These are phyloP conservation scores for Paramormyrops kingsleyae DNA, from an alignment of 2,113 vertebrate genomes.

Conservation along the genomic window DNA sequence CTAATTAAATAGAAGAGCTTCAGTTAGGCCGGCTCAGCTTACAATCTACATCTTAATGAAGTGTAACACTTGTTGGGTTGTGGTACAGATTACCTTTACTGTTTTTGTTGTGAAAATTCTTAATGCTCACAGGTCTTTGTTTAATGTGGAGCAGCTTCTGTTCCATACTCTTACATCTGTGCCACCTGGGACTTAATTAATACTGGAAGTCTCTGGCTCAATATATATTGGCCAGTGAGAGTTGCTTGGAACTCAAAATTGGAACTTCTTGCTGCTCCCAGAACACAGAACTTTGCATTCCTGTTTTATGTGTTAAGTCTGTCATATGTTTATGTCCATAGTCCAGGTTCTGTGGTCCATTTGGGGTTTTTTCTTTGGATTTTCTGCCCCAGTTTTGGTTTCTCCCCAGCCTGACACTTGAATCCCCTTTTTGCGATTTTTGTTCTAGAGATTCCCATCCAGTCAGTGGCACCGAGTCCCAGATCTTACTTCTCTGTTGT, in stretches of 20 bases:
- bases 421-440: not conserved
- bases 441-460: not conserved
- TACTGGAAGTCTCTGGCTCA: not conserved
- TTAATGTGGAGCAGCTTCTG: not conserved
- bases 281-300: not conserved
- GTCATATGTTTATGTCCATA: not conserved
- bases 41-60: not conserved
- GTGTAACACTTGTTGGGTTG: not conserved
- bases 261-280: not conserved
- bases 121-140: not conserved
- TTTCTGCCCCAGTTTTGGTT: not conserved
- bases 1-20: not conserved
- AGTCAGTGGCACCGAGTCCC: not conserved
- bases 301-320: not conserved
- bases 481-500: not conserved
- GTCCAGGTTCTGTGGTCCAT: not conserved
- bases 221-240: not conserved
- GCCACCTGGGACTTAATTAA: not conserved
- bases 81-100: not conserved
- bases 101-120: not conserved
- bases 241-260: not conserved
- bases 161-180: not conserved
- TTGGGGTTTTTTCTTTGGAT: not conserved
- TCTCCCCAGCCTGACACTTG: not conserved
- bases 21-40: not conserved